phyloP scores from a whole-genome alignment of 1,140 invertebrate genomes.

The Apis mellifera region Amel_HAv3.1 CM009945.2:8735001-8735500 shows the following conservation, averaged over 20 bases:
- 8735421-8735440: conserved; percentile 7
- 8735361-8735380: not conserved
- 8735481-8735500: conserved; percentile 13
- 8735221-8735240: too few relatives aligned
- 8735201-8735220: too few relatives aligned
- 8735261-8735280: too few relatives aligned
- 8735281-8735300: too few relatives aligned
- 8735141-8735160: not conserved
- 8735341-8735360: too few relatives aligned
- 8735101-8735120: not conserved
- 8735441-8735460: conserved; percentile 9
- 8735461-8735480: conserved; percentile 39
- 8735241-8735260: too few relatives aligned
- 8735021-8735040: conserved; percentile 68
- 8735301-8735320: too few relatives aligned
- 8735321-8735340: too few relatives aligned
- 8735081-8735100: conserved; percentile 18
- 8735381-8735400: conserved; percentile 34
- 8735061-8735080: conserved; percentile 44
- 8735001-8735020: conserved; percentile 37
- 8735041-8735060: conserved; percentile 69
- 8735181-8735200: too few relatives aligned
- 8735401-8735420: conserved; percentile 27
- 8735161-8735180: not conserved
- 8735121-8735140: not conserved